phyloP scores from a whole-genome alignment of 2,113 vertebrate species.

The Morone saxatilis region DNA sequence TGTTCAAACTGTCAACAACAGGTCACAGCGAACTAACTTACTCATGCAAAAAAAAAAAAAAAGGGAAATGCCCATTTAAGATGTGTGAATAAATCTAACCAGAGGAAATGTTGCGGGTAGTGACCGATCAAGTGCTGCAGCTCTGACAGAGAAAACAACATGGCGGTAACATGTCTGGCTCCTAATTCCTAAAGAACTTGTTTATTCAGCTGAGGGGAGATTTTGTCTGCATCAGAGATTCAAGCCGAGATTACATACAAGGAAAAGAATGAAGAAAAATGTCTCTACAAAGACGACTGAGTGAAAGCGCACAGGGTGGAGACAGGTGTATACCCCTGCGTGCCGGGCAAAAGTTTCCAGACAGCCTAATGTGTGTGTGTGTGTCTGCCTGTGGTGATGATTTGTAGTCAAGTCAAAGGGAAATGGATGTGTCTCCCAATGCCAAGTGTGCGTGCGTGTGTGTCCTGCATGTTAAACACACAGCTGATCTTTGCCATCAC shows the following conservation, averaged over 20 bases:
- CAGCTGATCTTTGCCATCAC: conserved; percentile 80
- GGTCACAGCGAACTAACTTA: not conserved
- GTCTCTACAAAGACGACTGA: not conserved
- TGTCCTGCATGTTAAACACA: conserved; percentile 82
- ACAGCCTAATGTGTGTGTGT: not conserved
- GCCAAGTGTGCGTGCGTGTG: conserved; percentile 68
- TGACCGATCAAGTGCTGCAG: conserved; percentile 20
- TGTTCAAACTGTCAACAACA: not conserved
- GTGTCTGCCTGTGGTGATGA: conserved; percentile 45
- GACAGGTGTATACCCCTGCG: not conserved
- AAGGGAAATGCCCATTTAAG: conserved; percentile 39
- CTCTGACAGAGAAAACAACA: conserved; percentile 21
- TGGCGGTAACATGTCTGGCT: conserved; percentile 16
- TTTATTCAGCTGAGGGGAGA: conserved; percentile 54
- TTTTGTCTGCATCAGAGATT: conserved; percentile 30
- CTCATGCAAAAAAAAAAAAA: not conserved
- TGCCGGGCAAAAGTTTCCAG: not conserved
- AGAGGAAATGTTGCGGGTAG: conserved; percentile 48
- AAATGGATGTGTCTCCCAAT: conserved; percentile 50
- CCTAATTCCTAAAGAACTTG: conserved; percentile 42
- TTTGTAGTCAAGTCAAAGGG: conserved; percentile 68
- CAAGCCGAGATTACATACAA: conserved; percentile 8
- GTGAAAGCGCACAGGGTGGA: not conserved
- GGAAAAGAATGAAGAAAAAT: not conserved
- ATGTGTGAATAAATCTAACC: not conserved